Conservation (phyloP, 2,113 vertebrate genomes). For the Syrrhaptes paradoxus region DNA sequence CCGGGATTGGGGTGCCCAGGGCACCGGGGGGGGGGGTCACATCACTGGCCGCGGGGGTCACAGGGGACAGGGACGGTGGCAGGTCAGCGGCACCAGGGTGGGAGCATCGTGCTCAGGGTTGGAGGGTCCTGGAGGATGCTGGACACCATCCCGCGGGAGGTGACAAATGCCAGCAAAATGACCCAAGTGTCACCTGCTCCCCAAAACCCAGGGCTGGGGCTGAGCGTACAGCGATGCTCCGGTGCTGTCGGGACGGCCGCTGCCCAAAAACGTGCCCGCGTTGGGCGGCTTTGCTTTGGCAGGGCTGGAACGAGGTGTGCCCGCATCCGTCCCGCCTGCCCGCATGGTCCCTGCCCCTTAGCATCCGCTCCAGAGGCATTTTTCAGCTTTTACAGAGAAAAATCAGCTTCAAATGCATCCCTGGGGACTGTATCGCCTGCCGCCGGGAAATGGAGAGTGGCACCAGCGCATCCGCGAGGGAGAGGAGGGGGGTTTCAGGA, state of each 20-base stretch:
- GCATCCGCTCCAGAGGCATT: background rate
- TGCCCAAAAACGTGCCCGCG: accelerated
- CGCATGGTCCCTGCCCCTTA: accelerated
- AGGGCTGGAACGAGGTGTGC: accelerated
- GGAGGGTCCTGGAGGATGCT: background rate
- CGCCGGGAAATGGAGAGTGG: accelerated
- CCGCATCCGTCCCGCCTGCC: accelerated
- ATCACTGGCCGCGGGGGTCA: background rate
- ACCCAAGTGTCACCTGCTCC: background rate
- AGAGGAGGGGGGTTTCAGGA: background rate
- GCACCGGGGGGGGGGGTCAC: background rate
- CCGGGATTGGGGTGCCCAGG: accelerated
- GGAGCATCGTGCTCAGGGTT: accelerated
- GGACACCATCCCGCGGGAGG: accelerated
- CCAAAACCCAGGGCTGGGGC: accelerated
- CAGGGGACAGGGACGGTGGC: background rate
- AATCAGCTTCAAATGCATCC: background rate
- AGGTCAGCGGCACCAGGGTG: background rate
- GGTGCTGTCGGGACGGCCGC: accelerated
- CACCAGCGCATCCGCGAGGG: background rate
- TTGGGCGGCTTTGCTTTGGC: background rate
- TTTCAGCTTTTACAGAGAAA: background rate
- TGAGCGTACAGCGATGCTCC: accelerated
- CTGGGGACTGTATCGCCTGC: background rate
- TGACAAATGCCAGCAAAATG: background rate